A percentile compares a stretch with the other conserved stretches of the same genome.
Evolutionary conservation across 2,888 invertebrate genomes (phyloP).

Genomic region (Eupithecia vulgata): DNA sequence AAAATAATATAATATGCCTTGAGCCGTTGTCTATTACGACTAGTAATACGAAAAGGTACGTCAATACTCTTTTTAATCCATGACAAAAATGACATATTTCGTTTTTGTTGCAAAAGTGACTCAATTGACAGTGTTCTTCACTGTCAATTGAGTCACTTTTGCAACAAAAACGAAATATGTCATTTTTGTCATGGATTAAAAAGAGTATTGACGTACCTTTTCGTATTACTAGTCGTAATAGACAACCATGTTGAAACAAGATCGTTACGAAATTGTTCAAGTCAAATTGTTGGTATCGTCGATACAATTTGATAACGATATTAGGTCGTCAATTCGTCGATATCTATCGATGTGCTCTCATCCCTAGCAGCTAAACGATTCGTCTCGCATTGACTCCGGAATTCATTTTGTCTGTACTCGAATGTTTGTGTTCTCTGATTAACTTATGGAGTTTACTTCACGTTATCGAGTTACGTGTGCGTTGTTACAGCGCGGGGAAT

Average conservation of each 20-base stretch:
- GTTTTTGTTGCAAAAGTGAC: no score
- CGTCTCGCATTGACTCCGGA: conserved; percentile 31
- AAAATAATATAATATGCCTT: neutral
- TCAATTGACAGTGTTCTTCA: no score
- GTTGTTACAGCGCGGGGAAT: neutral
- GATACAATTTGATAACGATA: neutral
- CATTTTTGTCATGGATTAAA: neutral
- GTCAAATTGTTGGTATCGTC: no score
- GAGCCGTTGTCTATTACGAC: no score
- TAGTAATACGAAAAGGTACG: neutral
- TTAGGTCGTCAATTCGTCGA: conserved; percentile 19
- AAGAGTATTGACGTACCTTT: neutral
- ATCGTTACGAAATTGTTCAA: no score
- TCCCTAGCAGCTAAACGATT: conserved; percentile 33
- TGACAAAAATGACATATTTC: neutral
- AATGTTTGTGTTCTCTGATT: conserved; percentile 44
- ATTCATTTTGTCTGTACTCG: conserved; percentile 44
- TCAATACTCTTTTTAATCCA: neutral
- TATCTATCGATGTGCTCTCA: conserved; percentile 15
- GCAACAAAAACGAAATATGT: neutral
- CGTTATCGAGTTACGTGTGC: conserved; percentile 17
- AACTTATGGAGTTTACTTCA: conserved; percentile 29
- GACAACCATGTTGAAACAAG: no score
- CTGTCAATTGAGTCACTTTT: no score
- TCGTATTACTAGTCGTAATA: no score